Evolutionary conservation across 2,113 vertebrate genomes (phyloP).

Genomic region (Sander lucioperca): DNA sequence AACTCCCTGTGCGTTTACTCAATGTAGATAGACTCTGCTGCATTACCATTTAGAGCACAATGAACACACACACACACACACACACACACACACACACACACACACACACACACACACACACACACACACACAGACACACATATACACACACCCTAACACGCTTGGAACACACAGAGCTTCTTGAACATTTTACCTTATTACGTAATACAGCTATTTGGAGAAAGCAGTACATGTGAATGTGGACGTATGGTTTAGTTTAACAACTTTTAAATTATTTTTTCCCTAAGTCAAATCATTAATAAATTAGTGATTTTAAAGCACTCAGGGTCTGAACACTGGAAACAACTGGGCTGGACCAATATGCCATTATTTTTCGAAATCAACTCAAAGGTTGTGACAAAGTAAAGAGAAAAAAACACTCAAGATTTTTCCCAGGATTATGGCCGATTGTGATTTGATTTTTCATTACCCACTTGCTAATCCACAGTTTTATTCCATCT

Average conservation of each 20-base stretch:
- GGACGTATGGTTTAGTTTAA: not conserved
- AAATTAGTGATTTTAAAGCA: not conserved
- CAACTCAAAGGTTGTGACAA: not conserved
- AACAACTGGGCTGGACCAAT: not conserved
- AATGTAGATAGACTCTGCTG: conserved; percentile 64
- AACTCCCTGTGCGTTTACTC: conserved; percentile 70
- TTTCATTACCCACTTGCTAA: conserved; percentile 53
- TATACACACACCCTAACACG: not conserved
- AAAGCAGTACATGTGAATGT: not conserved
- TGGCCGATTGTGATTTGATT: conserved; percentile 22
- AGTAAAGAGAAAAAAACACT: not conserved
- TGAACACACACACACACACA: conserved; percentile 44
- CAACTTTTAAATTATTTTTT: not conserved
- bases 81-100: conserved; percentile 2
- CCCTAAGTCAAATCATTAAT: not conserved
- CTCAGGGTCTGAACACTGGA: not conserved
- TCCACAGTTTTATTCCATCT: conserved; percentile 55
- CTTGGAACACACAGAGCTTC: not conserved
- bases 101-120: conserved; percentile 3
- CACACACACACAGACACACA: not conserved
- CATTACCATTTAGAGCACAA: conserved; percentile 73
- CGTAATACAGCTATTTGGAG: not conserved
- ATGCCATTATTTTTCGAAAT: not conserved
- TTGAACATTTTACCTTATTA: conserved; percentile 20
- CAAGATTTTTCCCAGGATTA: conserved; percentile 17